Conservation (phyloP, 23 tunicate genomes). For the Clavelina lepadiformis region DNA sequence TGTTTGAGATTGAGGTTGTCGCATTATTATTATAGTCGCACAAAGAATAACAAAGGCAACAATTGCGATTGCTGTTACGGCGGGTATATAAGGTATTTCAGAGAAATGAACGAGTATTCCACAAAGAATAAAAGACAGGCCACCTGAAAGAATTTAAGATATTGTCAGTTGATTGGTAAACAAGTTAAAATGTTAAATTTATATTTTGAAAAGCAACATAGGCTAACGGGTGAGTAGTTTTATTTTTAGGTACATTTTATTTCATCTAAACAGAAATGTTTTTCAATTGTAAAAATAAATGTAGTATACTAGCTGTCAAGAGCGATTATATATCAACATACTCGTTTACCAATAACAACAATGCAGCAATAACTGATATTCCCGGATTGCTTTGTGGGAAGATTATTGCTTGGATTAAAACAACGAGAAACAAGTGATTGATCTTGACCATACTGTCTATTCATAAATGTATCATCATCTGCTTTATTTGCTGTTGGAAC, state of each 20-base stretch:
- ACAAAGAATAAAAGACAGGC: constrained; percentile 39
- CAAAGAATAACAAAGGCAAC: constrained; percentile 6
- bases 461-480: neutral
- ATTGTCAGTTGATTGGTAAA: no score
- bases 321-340: no score
- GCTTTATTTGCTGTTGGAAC: neutral
- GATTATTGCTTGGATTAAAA: constrained; percentile 7
- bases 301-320: no score
- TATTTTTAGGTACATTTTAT: no score
- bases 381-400: constrained; percentile 42
- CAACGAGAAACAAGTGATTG: neutral
- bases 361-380: constrained; percentile 42
- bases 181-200: no score
- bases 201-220: no score
- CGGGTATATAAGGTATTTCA: neutral
- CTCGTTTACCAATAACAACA: constrained; percentile 40
- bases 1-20: constrained; percentile 43
- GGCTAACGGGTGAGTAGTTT: no score
- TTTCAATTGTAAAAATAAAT: no score
- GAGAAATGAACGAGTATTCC: constrained; percentile 15
- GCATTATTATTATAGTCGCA: constrained; percentile 6
- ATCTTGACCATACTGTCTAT: no score
- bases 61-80: constrained; percentile 7
- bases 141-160: constrained; percentile 21
- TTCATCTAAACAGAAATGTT: no score